Percentiles rank a stretch among this genome's conserved stretches.
These are phyloP conservation scores for Syngnathus floridae DNA, from an alignment of 2,113 vertebrate species.

Conservation along the genomic window DNA sequence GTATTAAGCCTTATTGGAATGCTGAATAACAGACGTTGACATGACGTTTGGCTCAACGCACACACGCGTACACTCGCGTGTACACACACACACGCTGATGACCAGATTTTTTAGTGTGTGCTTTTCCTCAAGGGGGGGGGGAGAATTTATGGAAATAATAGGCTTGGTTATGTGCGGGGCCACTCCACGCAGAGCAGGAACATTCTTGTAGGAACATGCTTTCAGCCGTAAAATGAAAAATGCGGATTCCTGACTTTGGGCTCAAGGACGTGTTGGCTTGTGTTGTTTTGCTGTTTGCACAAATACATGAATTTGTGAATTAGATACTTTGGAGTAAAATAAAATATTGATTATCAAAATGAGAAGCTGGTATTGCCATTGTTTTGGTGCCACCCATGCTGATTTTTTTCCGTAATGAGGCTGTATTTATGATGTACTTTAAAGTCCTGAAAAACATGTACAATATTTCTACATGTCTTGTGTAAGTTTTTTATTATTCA, in stretches of 20 bases:
- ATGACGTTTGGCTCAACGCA: slow-evolving; percentile 34
- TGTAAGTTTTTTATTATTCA: no score
- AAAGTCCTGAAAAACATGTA: background rate
- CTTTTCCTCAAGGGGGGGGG: slow-evolving; percentile 37
- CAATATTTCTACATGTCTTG: no score
- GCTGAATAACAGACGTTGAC: slow-evolving; percentile 56
- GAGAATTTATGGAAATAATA: slow-evolving; percentile 56
- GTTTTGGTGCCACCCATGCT: background rate
- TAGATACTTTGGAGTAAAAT: background rate
- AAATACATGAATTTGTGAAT: no score
- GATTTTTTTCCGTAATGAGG: background rate
- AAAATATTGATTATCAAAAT: background rate
- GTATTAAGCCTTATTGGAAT: slow-evolving; percentile 61
- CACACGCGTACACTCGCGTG: background rate
- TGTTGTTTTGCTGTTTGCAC: slow-evolving; percentile 16
- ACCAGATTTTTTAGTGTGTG: slow-evolving; percentile 45
- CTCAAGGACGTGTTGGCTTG: slow-evolving; percentile 19
- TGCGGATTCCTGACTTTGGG: slow-evolving; percentile 26
- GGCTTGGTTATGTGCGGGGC: slow-evolving; percentile 47
- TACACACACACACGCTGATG: slow-evolving; percentile 20
- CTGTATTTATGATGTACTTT: background rate
- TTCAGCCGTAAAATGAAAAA: slow-evolving; percentile 48
- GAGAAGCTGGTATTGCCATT: background rate
- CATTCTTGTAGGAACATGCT: slow-evolving; percentile 44
- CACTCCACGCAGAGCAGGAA: slow-evolving; percentile 42